Conservation (phyloP, 1,140 invertebrate species). For the Radopholus similis region DNA sequence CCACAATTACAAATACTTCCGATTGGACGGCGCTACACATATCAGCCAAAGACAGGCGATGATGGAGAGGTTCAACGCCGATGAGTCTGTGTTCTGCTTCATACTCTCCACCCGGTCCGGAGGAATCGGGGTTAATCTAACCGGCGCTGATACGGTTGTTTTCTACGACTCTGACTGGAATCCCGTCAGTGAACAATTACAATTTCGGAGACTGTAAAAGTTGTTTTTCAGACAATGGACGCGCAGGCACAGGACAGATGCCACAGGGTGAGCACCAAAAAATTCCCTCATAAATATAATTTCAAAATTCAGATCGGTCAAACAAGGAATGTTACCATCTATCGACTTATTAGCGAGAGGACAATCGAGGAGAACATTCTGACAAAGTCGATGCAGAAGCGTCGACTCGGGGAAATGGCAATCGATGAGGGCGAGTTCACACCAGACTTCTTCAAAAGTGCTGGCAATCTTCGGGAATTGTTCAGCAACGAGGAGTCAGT, state of each 20-base stretch:
- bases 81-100: slow-evolving; percentile 90
- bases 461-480: slow-evolving; percentile 53
- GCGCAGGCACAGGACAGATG: slow-evolving; percentile 82
- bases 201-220: background rate
- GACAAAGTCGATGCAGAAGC: slow-evolving; percentile 96
- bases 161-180: slow-evolving; percentile 99
- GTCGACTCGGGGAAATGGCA: slow-evolving; percentile 87
- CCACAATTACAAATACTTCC: slow-evolving; percentile 91
- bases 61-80: slow-evolving; percentile 96
- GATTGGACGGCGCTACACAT: slow-evolving; percentile 92
- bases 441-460: slow-evolving; percentile 90
- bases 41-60: slow-evolving; percentile 89
- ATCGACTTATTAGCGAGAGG: slow-evolving; percentile 87
- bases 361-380: slow-evolving; percentile 99
- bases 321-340: slow-evolving; percentile 98
- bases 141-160: slow-evolving; percentile 97
- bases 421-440: slow-evolving; percentile 99
- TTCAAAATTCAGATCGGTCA: slow-evolving; percentile 98
- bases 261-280: slow-evolving; percentile 30
- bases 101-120: slow-evolving; percentile 95
- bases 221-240: slow-evolving; percentile 78
- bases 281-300: slow-evolving; percentile 7
- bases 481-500: slow-evolving; percentile 45
- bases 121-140: slow-evolving; percentile 96
- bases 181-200: slow-evolving; percentile 64